phyloP scores from a whole-genome alignment of 1,140 invertebrate species.

The Oppia nitens region DNA sequence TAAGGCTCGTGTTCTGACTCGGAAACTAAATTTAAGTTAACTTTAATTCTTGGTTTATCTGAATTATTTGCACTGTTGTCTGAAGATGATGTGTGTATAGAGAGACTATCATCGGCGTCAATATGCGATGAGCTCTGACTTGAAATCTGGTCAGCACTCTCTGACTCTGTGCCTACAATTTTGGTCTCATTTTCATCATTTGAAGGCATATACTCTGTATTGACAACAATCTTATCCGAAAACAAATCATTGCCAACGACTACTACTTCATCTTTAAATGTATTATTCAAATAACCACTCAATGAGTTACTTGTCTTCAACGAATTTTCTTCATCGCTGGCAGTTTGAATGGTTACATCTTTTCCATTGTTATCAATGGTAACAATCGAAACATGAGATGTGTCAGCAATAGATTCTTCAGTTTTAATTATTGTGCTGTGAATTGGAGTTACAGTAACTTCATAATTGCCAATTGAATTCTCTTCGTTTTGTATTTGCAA shows the following conservation, averaged over 20 bases:
- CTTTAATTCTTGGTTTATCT: conserved; percentile 18
- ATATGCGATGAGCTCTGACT: background rate
- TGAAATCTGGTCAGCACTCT: background rate
- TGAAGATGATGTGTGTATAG: conserved; percentile 6
- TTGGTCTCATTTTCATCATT: background rate
- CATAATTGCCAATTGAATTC: conserved; percentile 1
- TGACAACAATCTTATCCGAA: conserved; percentile 6
- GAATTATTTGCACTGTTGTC: background rate
- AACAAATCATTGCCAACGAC: background rate
- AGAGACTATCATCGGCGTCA: background rate
- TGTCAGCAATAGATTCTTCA: conserved; percentile 32
- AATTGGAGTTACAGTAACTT: conserved; percentile 22
- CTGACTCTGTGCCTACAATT: background rate
- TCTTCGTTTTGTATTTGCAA: background rate
- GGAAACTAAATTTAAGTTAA: conserved; percentile 20
- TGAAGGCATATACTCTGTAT: conserved; percentile 1
- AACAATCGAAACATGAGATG: conserved; percentile 73
- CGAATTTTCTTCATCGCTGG: conserved; percentile 1
- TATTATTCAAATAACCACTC: background rate
- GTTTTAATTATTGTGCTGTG: conserved; percentile 20
- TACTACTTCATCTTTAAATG: background rate
- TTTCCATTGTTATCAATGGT: conserved; percentile 41
- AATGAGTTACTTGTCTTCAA: background rate
- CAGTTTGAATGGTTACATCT: conserved; percentile 13
- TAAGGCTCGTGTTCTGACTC: conserved; percentile 8